These are phyloP conservation scores for Campylomormyrus tamandua DNA, from an alignment of 2,113 vertebrate genomes.

Conservation along the genomic window DNA sequence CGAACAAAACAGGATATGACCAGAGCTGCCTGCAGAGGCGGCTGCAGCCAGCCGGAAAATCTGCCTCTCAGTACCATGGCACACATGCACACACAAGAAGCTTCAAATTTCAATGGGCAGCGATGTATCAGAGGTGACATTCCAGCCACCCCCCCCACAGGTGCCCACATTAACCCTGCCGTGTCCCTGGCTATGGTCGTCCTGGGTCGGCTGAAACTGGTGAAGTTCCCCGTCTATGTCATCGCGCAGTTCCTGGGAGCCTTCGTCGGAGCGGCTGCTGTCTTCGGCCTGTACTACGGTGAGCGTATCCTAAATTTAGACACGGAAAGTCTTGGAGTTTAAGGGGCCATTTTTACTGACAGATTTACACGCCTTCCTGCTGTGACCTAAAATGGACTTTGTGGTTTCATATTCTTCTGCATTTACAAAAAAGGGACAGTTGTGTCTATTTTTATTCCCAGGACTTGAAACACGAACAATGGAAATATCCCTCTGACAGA, in stretches of 20 bases:
- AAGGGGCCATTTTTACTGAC: neutral
- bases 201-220: conserved; percentile 75
- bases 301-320: conserved; percentile 37
- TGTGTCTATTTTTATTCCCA: neutral
- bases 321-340: neutral
- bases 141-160: conserved; percentile 52
- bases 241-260: conserved; percentile 85
- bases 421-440: neutral
- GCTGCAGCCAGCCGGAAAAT: neutral
- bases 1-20: neutral
- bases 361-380: neutral
- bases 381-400: neutral
- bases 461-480: neutral
- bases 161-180: conserved; percentile 90
- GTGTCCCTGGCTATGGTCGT: conserved; percentile 88
- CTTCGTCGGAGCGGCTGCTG: conserved; percentile 76
- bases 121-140: neutral
- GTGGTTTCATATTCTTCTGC: neutral
- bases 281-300: conserved; percentile 92
- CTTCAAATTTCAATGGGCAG: neutral
- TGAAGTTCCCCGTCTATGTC: conserved; percentile 84
- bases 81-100: neutral
- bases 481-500: neutral
- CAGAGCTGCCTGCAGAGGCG: too few relatives aligned
- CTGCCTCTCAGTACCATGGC: neutral